Evolutionary conservation across 2,113 vertebrate genomes (phyloP), one percentile per base, ranked within the genome.

Genomic region (Gadus macrocephalus): DNA sequence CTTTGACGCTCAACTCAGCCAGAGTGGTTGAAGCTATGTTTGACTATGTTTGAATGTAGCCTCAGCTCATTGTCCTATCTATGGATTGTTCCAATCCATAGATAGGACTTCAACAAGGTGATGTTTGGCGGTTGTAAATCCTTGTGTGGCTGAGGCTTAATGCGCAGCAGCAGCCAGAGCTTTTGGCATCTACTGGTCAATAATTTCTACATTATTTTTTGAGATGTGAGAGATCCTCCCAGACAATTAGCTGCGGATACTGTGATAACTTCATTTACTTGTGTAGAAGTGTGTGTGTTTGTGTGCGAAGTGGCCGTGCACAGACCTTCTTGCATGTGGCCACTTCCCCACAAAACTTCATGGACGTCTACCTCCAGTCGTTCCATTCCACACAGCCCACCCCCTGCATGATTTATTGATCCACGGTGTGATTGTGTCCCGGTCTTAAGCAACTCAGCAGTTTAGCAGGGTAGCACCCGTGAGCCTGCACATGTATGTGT

Each of bases 401-500:
- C 55, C 74, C 72, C 69, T 53, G 69, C 64, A 59, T 68, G 66
- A 74, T 64, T 53, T 81, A 88, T 86, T 62, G 87, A 90, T 88
- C 82, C 62, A 49, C 27, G 5, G 62, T 53, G 70, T 60, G 82
- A 85, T 85, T 87, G 83, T 79, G 67, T 83, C 62, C 73, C 38
- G 67, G 74, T 76, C 70, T 80, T 77, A 76, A 80, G 86, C 87
- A 75, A 83, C 83, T 88, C 83, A 89, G 88, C 85, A 85, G 64
- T 89, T 87, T 66, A 78, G 72, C 71, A 59, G 74, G 11, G 65
- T 76, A 7, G 67, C 67, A 1, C 42, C 77, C 53, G 68, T 15
- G 22, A 81, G 83, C 73, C 38, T 42, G 38, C 14, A 14, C 31
- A 63, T 19, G 66, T 73, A 61, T 81, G 78, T 42, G 79, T 74